Evolutionary conservation across 2,797 vertebrate genomes (phyloP).

Genomic region (Phaenicophaeus curvirostris): DNA sequence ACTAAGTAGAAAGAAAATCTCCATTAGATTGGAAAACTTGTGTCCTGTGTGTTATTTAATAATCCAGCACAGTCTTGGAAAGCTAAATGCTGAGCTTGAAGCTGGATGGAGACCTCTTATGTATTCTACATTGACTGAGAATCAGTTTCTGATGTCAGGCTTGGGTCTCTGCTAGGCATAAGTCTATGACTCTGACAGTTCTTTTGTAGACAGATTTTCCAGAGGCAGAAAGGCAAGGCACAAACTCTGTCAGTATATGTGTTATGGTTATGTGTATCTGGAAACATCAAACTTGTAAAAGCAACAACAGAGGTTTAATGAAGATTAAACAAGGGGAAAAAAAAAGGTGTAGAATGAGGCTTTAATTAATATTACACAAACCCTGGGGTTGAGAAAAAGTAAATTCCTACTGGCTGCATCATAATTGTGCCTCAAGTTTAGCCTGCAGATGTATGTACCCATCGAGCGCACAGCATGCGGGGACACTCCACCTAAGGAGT

Average conservation of each 20-base stretch:
- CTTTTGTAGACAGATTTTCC: background rate
- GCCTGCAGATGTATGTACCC: background rate
- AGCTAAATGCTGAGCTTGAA: background rate
- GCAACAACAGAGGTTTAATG: background rate
- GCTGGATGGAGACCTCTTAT: background rate
- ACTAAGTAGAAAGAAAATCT: background rate
- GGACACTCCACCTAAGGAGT: background rate
- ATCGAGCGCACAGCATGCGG: accelerated
- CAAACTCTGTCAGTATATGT: background rate
- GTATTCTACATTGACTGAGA: background rate
- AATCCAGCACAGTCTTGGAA: background rate
- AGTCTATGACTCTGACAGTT: background rate
- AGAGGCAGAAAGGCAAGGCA: background rate
- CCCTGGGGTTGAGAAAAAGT: background rate
- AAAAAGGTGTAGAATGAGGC: background rate
- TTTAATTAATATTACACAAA: background rate
- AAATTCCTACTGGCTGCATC: background rate
- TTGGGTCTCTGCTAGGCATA: background rate
- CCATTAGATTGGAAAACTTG: background rate
- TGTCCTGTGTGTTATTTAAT: background rate
- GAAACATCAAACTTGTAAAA: background rate
- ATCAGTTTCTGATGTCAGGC: background rate
- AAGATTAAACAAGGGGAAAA: background rate
- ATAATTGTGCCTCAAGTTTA: background rate
- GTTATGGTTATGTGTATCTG: background rate